phyloP scores from a whole-genome alignment of 2,888 invertebrate species.

The Lamproptera curius region DNA sequence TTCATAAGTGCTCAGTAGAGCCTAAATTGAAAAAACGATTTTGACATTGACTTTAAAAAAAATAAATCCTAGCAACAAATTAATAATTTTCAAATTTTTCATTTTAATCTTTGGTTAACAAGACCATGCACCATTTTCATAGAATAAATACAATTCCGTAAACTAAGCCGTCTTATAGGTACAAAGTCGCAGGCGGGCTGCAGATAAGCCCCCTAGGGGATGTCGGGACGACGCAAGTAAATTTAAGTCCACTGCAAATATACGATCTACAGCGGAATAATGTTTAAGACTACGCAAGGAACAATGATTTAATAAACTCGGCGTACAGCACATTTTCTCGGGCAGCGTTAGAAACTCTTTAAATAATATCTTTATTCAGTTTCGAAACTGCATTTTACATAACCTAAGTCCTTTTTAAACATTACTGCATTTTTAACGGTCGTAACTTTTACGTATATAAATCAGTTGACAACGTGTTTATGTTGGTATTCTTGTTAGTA shows the following conservation, averaged over 20 bases:
- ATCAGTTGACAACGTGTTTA: no score
- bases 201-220: slow-evolving; percentile 29
- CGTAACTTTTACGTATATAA: no score
- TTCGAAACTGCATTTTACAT: no score
- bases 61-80: no score
- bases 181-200: slow-evolving; percentile 26
- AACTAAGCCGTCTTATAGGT: slow-evolving; percentile 28
- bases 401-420: no score
- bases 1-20: no score
- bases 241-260: slow-evolving; percentile 27
- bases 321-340: background rate
- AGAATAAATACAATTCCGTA: slow-evolving; percentile 15
- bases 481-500: no score
- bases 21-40: no score
- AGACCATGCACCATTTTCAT: slow-evolving; percentile 6
- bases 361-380: no score
- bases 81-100: no score
- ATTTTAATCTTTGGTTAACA: background rate
- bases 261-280: slow-evolving; percentile 16
- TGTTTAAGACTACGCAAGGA: slow-evolving; percentile 8
- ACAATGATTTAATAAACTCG: slow-evolving; percentile 1
- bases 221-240: slow-evolving; percentile 26
- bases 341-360: background rate
- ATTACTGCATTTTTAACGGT: no score
- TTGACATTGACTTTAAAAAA: no score